Percentiles rank a stretch among this genome's conserved stretches.
Conservation (phyloP, 53 echinoderm and acorn worm genomes). For the Glandiceps talaboti region DNA sequence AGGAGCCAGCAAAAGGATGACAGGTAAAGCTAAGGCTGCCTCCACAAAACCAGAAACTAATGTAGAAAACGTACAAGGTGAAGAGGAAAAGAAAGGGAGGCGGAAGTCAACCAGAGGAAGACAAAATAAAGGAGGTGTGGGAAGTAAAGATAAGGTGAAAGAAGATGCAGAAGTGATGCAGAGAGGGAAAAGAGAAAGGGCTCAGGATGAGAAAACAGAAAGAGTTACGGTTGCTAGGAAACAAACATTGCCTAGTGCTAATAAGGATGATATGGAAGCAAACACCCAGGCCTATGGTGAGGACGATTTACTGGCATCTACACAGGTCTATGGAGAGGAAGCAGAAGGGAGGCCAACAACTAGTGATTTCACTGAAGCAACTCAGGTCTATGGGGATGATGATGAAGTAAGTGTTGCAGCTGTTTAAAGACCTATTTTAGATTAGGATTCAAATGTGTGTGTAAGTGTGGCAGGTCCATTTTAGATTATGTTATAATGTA, state of each 20-base stretch:
- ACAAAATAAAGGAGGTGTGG: neutral
- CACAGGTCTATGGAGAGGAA: constrained; percentile 29
- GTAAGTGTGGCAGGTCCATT: too few species aligned
- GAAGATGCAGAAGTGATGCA: neutral
- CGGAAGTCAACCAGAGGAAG: neutral
- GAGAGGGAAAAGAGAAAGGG: neutral
- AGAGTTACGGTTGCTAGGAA: neutral
- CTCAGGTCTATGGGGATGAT: constrained; percentile 23
- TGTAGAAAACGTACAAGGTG: neutral
- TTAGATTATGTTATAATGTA: too few species aligned
- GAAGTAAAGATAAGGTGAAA: neutral
- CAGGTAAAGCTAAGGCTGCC: too few species aligned
- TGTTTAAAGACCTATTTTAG: too few species aligned
- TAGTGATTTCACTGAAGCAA: constrained; percentile 9
- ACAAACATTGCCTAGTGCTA: neutral
- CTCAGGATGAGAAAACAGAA: neutral
- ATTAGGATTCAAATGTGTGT: too few species aligned
- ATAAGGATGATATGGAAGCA: constrained; percentile 8
- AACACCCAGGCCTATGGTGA: constrained; percentile 9
- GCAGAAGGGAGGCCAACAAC: neutral
- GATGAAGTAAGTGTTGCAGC: constrained; percentile 16
- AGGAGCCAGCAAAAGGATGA: neutral
- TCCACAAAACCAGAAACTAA: too few species aligned
- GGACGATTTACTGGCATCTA: constrained; percentile 18
- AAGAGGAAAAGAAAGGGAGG: neutral